These are phyloP conservation scores for Mechanitis messenoides DNA, from an alignment of 2,888 invertebrate genomes.

Conservation along the genomic window DNA sequence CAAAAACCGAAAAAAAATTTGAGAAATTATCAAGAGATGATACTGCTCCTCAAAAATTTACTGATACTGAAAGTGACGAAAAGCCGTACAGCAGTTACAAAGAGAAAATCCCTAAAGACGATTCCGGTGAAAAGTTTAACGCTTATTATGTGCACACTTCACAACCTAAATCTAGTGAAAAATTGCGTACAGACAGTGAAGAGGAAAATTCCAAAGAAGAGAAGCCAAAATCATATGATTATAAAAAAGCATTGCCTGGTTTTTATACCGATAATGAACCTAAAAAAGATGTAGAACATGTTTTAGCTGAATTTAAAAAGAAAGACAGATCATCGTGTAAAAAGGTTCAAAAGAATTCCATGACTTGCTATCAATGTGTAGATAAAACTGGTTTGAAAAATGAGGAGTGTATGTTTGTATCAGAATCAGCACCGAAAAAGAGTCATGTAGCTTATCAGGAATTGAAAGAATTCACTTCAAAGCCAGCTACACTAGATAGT, in stretches of 20 bases:
- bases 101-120: constrained; percentile 44
- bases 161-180: constrained; percentile 59
- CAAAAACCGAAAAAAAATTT: constrained; percentile 59
- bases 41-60: constrained; percentile 43
- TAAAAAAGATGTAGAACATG: constrained; percentile 82
- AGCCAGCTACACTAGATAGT: constrained; percentile 56
- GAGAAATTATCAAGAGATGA: constrained; percentile 47
- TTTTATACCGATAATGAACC: constrained; percentile 73
- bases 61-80: constrained; percentile 38
- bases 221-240: constrained; percentile 59
- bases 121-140: constrained; percentile 58
- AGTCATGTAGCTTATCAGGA: constrained; percentile 82
- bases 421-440: constrained; percentile 80
- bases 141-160: constrained; percentile 59
- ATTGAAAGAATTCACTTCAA: constrained; percentile 77
- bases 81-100: constrained; percentile 48
- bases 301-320: constrained; percentile 83
- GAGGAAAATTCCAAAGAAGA: constrained; percentile 59
- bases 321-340: constrained; percentile 84
- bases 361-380: constrained; percentile 85
- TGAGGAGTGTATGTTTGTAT: constrained; percentile 87
- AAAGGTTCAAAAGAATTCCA: constrained; percentile 82
- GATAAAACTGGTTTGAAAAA: constrained; percentile 82
- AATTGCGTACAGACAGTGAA: constrained; percentile 48
- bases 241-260: constrained; percentile 66